Percentiles rank a stretch among this genome's conserved stretches.
Conservation (phyloP, 2,113 vertebrate genomes). For the Tychaedon coryphoeus region DNA sequence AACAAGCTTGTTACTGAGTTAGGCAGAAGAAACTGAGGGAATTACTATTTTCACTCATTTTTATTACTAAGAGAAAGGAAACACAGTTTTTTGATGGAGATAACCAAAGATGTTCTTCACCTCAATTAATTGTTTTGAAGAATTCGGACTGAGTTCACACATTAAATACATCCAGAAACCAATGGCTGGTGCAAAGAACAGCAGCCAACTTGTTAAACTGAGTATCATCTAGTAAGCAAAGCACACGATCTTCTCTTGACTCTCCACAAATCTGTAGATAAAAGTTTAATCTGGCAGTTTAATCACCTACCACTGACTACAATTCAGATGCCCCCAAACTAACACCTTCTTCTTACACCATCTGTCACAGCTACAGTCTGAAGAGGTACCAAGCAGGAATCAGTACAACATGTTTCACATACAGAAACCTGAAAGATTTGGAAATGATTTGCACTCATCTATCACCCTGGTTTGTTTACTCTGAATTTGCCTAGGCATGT, state of each 20-base stretch:
- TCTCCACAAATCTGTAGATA: not conserved
- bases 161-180: not conserved
- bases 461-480: not conserved
- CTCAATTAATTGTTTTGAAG: not conserved
- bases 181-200: not conserved
- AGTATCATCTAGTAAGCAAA: not conserved
- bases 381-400: not conserved
- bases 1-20: not conserved
- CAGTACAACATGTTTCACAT: not conserved
- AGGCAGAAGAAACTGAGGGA: not conserved
- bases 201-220: not conserved
- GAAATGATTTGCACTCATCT: not conserved
- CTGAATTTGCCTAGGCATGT: not conserved
- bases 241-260: not conserved
- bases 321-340: not conserved
- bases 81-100: not conserved
- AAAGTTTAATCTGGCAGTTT: not conserved
- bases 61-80: not conserved
- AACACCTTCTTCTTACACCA: constrained; percentile 2
- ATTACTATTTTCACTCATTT: not conserved
- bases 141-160: not conserved
- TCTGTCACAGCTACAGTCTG: not conserved
- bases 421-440: not conserved
- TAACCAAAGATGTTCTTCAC: not conserved
- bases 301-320: not conserved